Percentiles rank a stretch among this genome's conserved stretches.
phyloP scores from a whole-genome alignment of 2,888 invertebrate species.

The Coenonympha glycerion region DNA sequence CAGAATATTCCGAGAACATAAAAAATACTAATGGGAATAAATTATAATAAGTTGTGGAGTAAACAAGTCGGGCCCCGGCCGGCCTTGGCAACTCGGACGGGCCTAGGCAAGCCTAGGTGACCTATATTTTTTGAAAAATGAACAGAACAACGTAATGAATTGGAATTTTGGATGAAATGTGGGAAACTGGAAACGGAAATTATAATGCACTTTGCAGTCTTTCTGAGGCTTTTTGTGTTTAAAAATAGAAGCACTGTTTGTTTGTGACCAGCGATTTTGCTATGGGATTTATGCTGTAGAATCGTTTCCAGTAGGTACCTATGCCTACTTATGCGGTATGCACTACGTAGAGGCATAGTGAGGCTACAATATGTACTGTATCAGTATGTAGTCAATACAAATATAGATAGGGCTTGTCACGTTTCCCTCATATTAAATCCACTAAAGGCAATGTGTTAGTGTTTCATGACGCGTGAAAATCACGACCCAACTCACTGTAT shows the following conservation, averaged over 20 bases:
- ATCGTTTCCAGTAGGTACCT: no score
- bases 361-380: background rate
- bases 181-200: slow-evolving; percentile 3
- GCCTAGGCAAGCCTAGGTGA: slow-evolving; percentile 19
- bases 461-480: slow-evolving; percentile 1
- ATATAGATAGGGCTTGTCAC: background rate
- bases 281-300: background rate
- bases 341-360: background rate
- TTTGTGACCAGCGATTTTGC: background rate
- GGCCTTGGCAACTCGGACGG: slow-evolving; percentile 5
- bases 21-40: no score
- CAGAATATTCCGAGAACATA: slow-evolving; percentile 12
- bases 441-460: background rate
- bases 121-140: slow-evolving; percentile 18
- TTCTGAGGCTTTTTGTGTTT: background rate
- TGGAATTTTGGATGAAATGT: slow-evolving; percentile 19
- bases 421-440: background rate
- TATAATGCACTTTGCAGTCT: slow-evolving; percentile 1
- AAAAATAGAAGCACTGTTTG: background rate
- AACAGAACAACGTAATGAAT: slow-evolving; percentile 21
- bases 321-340: no score
- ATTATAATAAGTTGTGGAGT: slow-evolving; percentile 15
- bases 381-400: background rate
- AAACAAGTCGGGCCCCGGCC: slow-evolving; percentile 13
- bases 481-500: slow-evolving; percentile 4